These are phyloP conservation scores for Papilio polytes DNA, from an alignment of 1,140 invertebrate species.

Conservation along the genomic window DNA sequence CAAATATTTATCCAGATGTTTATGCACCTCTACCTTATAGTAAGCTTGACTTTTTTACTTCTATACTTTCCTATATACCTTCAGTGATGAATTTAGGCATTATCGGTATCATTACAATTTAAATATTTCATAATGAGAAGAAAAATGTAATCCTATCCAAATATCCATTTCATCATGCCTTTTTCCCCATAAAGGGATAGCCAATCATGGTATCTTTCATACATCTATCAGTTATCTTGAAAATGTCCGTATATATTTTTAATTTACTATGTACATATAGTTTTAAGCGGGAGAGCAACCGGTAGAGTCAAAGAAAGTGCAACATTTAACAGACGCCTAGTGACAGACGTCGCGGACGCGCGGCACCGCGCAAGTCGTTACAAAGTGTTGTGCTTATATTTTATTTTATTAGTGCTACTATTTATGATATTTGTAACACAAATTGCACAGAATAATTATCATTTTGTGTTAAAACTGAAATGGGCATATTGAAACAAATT, in stretches of 20 bases:
- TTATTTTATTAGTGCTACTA: background rate
- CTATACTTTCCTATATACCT: background rate
- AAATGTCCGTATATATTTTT: background rate
- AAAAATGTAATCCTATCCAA: too few species aligned
- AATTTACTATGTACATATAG: background rate
- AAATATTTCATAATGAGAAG: too few species aligned
- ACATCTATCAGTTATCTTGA: background rate
- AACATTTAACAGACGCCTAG: conserved; percentile 30
- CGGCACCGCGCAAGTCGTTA: conserved; percentile 30
- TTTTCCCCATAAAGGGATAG: background rate
- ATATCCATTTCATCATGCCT: background rate
- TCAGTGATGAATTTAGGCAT: too few species aligned
- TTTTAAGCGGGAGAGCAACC: conserved; percentile 29
- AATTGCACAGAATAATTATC: background rate
- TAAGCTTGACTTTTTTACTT: conserved; percentile 55
- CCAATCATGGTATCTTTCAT: background rate
- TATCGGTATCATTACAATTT: background rate
- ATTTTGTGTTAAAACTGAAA: conserved; percentile 41
- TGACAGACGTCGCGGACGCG: conserved; percentile 33
- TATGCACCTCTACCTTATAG: conserved; percentile 78
- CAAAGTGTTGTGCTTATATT: conserved; percentile 23
- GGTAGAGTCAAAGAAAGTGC: conserved; percentile 36
- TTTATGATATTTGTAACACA: background rate
- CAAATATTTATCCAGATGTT: conserved; percentile 75
- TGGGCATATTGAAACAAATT: conserved; percentile 69